phyloP scores from a whole-genome alignment of 2,888 invertebrate genomes.

The Amiota mariae region DNA sequence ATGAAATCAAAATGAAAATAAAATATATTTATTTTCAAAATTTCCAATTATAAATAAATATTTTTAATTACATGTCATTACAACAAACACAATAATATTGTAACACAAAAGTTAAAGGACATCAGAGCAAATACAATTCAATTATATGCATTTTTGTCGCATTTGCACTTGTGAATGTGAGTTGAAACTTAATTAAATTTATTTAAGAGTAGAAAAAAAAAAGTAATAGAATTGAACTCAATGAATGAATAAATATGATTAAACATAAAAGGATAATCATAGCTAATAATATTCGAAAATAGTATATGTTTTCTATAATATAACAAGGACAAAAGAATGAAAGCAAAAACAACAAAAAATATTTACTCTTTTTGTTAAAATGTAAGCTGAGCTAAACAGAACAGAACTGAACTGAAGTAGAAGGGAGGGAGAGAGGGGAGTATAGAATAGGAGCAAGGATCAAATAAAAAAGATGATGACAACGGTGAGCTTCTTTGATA shows the following conservation, averaged over 20 bases:
- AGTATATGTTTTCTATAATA: neutral
- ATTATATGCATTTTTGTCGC: neutral
- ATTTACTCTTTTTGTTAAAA: neutral
- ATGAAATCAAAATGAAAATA: too few species aligned
- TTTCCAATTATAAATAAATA: too few species aligned
- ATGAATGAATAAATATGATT: too few species aligned
- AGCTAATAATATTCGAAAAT: too few species aligned
- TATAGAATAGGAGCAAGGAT: too few species aligned
- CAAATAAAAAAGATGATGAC: too few species aligned
- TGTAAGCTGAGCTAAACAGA: neutral
- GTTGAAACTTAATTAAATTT: conserved; percentile 22
- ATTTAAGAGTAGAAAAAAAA: neutral
- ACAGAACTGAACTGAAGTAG: too few species aligned
- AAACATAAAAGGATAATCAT: too few species aligned
- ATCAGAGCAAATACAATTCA: neutral
- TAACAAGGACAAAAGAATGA: neutral
- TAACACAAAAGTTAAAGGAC: neutral
- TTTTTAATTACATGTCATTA: conserved; percentile 6
- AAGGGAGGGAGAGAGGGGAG: too few species aligned
- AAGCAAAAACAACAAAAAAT: neutral
- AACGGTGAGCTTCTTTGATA: neutral
- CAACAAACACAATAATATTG: neutral
- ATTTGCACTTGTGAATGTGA: neutral
- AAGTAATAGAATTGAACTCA: too few species aligned
- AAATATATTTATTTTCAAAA: too few species aligned